These are phyloP conservation scores for Callionymus lyra DNA, from an alignment of 2,113 vertebrate genomes.

Conservation along the genomic window DNA sequence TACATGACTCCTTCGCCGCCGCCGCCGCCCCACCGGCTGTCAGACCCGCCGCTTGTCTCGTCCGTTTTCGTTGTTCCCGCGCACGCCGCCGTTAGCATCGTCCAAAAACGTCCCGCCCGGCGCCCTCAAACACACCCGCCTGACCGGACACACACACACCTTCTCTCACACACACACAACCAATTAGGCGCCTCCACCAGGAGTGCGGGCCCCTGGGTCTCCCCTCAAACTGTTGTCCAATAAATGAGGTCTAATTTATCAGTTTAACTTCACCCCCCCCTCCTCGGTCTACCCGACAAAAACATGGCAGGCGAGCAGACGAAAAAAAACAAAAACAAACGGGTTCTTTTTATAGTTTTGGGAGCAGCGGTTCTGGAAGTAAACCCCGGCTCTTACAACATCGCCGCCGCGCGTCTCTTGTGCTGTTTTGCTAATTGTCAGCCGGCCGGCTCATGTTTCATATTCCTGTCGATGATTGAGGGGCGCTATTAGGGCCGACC, in stretches of 20 bases:
- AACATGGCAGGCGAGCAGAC: not conserved
- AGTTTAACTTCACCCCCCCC: slow-evolving; percentile 86
- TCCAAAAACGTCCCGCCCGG: slow-evolving; percentile 72
- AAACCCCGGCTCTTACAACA: slow-evolving; percentile 4
- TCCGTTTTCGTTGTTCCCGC: slow-evolving; percentile 50
- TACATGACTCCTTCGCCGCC: slow-evolving; percentile 77
- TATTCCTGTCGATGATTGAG: slow-evolving; percentile 35
- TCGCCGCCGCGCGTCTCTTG: slow-evolving; percentile 3
- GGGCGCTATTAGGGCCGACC: slow-evolving; percentile 27
- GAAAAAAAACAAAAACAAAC: slow-evolving; percentile 6
- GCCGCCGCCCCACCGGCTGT: slow-evolving; percentile 55
- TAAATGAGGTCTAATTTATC: slow-evolving; percentile 99
- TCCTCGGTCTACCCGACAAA: slow-evolving; percentile 24
- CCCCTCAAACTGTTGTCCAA: slow-evolving; percentile 86
- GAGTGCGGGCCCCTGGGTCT: slow-evolving; percentile 82
- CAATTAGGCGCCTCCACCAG: slow-evolving; percentile 86
- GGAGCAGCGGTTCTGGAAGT: slow-evolving; percentile 1
- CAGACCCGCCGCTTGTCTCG: slow-evolving; percentile 84
- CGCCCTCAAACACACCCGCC: not conserved
- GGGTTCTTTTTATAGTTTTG: slow-evolving; percentile 34
- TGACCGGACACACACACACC: slow-evolving; percentile 53
- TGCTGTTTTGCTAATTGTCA: slow-evolving; percentile 43
- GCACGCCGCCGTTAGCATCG: slow-evolving; percentile 3
- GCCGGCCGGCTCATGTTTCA: slow-evolving; percentile 22
- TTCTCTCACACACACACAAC: slow-evolving; percentile 65